Base-by-base conservation (phyloP, 2,888 invertebrate species). In the Antitype chi region DNA sequence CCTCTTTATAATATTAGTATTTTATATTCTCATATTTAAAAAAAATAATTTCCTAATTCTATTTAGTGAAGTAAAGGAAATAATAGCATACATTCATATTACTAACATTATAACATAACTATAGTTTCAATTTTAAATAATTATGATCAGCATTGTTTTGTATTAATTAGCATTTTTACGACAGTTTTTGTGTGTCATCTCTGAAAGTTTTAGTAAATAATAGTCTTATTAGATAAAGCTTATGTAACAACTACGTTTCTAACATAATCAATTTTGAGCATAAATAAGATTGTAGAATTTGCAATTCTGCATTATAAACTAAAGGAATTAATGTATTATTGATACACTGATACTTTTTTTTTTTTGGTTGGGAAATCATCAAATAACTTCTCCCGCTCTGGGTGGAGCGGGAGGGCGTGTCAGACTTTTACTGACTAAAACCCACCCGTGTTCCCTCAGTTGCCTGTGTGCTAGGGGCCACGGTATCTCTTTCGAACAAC, bases 181-280 rank as follows among this genome's bases (percentile, higher is more conserved):
- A 38, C 13, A 67, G 3, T 9, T 9, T 60, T 57, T 81, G 23
- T 73, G 53, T 68, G 25, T 52, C 49, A 32, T 68, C 28, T 53
- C 55, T 60, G 59, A 60, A 76, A 75, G 69, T 76, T 63, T 43
- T 59, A 32, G 43, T 38, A 28, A 69, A 63, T 53, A 47, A 57
- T 52, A 59, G 47, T 60, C 47, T 60, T 43, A 75, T 69, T 66
- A 62, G 11, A 57, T 62, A 52, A 62, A 49, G 5, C 60, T 80
- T 82, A 82, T 67, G 20, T 60, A 77, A 80, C 28, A 38, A 66
- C 25, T 25, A 76, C 28, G 60, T 70, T 76, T 82, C 60, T 76
- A 49, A 64, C 23, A 76, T 60, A 68, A 47, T 53, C 15, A 15
- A 25, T 76, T 69, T 76, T 66, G 20, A 49, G 38, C 38, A 43